Conservation (phyloP, 2,113 vertebrate genomes). For the Pituophis catenifer region DNA sequence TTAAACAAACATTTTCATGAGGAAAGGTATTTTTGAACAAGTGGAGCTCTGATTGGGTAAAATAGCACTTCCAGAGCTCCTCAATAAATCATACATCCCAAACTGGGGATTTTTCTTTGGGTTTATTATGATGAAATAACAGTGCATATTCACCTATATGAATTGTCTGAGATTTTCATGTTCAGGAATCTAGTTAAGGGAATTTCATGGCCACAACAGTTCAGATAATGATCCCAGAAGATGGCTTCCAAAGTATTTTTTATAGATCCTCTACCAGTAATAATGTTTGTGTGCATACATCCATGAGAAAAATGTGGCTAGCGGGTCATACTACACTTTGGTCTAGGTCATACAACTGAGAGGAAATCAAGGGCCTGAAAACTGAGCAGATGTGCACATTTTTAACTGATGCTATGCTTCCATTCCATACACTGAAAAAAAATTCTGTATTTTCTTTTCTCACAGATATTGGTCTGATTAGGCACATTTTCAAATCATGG, state of each 20-base stretch:
- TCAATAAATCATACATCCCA: background rate
- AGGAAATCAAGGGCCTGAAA: background rate
- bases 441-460: background rate
- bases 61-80: constrained; percentile 7
- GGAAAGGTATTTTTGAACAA: constrained; percentile 14
- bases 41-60: constrained; percentile 28
- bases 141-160: background rate
- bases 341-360: background rate
- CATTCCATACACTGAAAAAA: background rate
- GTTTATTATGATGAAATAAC: background rate
- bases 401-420: background rate
- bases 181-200: background rate
- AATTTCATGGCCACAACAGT: background rate
- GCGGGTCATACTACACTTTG: background rate
- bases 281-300: background rate
- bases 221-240: background rate
- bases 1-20: constrained; percentile 57
- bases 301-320: background rate
- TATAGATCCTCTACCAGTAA: background rate
- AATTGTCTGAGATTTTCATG: background rate
- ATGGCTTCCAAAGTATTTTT: background rate
- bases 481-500: background rate
- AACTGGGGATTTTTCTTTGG: background rate
- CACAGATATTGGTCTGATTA: background rate
- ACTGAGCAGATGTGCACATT: background rate